Base-by-base conservation (phyloP, 2,797 vertebrate genomes). In the Octomys mimax region DNA sequence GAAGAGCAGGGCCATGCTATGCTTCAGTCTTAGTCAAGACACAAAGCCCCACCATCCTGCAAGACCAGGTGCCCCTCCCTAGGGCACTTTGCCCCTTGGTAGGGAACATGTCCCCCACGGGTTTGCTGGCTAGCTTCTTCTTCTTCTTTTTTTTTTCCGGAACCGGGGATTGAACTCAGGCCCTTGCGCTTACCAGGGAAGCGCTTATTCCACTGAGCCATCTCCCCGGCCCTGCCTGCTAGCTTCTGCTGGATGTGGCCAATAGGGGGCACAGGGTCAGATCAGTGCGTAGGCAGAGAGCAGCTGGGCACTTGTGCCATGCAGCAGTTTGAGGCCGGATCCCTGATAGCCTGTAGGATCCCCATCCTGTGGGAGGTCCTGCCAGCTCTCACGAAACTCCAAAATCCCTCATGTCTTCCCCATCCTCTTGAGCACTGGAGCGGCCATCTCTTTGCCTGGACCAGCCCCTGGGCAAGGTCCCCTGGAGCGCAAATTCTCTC, bases 21-120 rank as follows among this genome's bases (percentile, higher is more conserved):
- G 52, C 68, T 85, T 59, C 73, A 59, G 54, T 75, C 73, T 64
- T 21, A 90, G 73, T 0, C 36, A 92, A 84, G 80, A 52, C 57
- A 66, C 61, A 24, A 26, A 1, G 0, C 52, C 66, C 33, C 52
- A 13, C 33, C 86, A 22, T 5, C 13, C 0, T 0, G 52, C 70
- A n/a, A 64, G 54, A 59, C 22, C 68, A 54, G 87, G 39, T 36
- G 8, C 7, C 24, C 92, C 64, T 94, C 49, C 10, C 26, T 31
- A 89, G 12, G 82, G 33, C 42, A 6, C 3, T 54, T 71, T 3
- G 1, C 3, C 28, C 0, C 0, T 1, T 1, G 33, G 59, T 54
- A 26, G 64, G 59, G 10, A 87, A 21, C 12, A 1, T 12, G n/a
- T 12, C 3, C 57, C 10, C 18, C 8, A 9, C 1, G 10, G 31